Evolutionary conservation across 2,113 vertebrate species (phyloP).

Genomic region (Porphyrio hochstetteri): DNA sequence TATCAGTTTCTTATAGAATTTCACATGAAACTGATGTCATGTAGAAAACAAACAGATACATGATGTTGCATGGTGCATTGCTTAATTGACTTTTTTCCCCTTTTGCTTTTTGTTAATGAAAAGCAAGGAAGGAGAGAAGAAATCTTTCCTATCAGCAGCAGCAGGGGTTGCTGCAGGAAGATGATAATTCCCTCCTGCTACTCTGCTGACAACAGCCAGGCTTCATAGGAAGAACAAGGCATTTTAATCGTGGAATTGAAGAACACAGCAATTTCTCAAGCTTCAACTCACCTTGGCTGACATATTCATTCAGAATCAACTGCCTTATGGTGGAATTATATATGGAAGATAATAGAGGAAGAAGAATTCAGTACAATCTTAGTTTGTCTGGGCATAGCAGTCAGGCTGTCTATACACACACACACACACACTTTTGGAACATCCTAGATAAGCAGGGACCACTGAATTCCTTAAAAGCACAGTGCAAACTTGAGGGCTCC

Average conservation of each 20-base stretch:
- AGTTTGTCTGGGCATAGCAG: neutral
- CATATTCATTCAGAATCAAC: neutral
- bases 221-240: constrained; percentile 33
- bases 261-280: neutral
- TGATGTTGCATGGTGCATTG: neutral
- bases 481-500: neutral
- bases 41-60: neutral
- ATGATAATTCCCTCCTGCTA: constrained; percentile 61
- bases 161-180: constrained; percentile 62
- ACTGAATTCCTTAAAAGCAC: neutral
- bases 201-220: constrained; percentile 31
- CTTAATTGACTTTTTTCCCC: neutral
- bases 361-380: neutral
- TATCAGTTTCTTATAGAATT: neutral
- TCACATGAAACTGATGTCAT: neutral
- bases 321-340: neutral
- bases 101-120: constrained; percentile 7
- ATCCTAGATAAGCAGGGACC: neutral
- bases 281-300: neutral
- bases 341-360: neutral
- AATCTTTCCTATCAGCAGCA: constrained; percentile 56
- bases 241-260: constrained; percentile 45
- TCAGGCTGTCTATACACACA: neutral
- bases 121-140: constrained; percentile 21
- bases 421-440: neutral